Conservation (phyloP, 2,113 vertebrate species). For the Ascaphus truei region DNA sequence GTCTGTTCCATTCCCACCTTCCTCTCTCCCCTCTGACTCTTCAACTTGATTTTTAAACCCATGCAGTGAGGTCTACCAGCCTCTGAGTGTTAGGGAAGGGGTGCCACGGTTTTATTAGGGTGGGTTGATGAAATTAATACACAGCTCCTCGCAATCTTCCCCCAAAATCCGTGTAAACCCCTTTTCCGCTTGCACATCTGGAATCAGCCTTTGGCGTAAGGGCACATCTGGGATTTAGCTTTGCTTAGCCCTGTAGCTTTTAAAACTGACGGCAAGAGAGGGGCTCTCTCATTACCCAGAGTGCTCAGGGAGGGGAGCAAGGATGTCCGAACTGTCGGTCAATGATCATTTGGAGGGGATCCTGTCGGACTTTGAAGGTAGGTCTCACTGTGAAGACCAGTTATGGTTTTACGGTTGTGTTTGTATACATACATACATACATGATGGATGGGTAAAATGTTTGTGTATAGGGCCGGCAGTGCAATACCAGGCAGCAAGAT, state of each 20-base stretch:
- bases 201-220: background rate
- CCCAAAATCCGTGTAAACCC: background rate
- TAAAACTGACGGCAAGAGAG: background rate
- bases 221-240: background rate
- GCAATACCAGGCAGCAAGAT: too few relatives aligned
- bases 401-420: too few relatives aligned
- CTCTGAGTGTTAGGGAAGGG: background rate
- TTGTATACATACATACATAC: too few relatives aligned
- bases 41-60: background rate
- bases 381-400: too few relatives aligned
- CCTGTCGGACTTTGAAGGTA: slow-evolving; percentile 80
- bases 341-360: slow-evolving; percentile 78
- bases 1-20: background rate
- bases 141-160: too few relatives aligned
- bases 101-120: background rate
- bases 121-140: too few relatives aligned
- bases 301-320: slow-evolving; percentile 29
- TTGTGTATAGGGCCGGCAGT: too few relatives aligned
- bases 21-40: background rate
- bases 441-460: too few relatives aligned
- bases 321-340: slow-evolving; percentile 70
- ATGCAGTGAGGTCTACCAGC: background rate
- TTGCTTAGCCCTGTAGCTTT: background rate
- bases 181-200: background rate
- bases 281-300: slow-evolving; percentile 6